Base-by-base conservation (phyloP, 2,888 invertebrate species). In the Trypoxylon attenuatum region DNA sequence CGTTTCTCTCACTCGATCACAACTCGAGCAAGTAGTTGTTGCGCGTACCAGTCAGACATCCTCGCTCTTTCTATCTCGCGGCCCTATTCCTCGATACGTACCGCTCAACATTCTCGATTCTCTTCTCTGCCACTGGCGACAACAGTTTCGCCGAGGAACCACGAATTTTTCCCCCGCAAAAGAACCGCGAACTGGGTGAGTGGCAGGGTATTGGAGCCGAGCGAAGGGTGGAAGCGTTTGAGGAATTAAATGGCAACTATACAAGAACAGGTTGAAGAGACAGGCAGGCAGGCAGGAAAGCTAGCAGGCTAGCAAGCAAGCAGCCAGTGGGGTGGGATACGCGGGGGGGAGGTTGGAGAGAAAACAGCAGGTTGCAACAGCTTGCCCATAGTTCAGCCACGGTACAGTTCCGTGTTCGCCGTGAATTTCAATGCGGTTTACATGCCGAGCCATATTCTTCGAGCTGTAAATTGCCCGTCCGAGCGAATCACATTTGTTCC, bases 371-470 rank as follows among this genome's bases (percentile, higher is more conserved):
- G 70, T 78, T 74, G 84, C 84, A 84, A 84, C 82, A 84, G 84
- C 82, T 82, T 84, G 84, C 82, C 79, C 82, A 82, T 84, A 84
- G 81, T 82, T 84, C 82, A 82, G 68, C 73, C 71, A 50, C 59
- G 70, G 70, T 70, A 71, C 72, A 77, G 73, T 74, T 78, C 77
- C 77, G 76, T 76, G 80, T 80, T 69, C 71, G 76, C 77, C 72
- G 81, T 79, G 82, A 82, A 83, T 83, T 83, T 81, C 81, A 82
- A 82, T 82, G 79, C 73, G 71, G 76, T 80, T 74, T 69, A 73
- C 74, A 70, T 66, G 69, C 65, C 69, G 62, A 57, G 58, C 69
- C 73, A 69, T 61, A 73, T 76, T 73, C 78, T 76, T 78, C 73
- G 73, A 75, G 75, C 71, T 73, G 65, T 70, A 74, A 71, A 69